Percentiles rank a stretch among this genome's conserved stretches.
Conservation (phyloP, 1,140 invertebrate species). For the Temnothorax longispinosus region DNA sequence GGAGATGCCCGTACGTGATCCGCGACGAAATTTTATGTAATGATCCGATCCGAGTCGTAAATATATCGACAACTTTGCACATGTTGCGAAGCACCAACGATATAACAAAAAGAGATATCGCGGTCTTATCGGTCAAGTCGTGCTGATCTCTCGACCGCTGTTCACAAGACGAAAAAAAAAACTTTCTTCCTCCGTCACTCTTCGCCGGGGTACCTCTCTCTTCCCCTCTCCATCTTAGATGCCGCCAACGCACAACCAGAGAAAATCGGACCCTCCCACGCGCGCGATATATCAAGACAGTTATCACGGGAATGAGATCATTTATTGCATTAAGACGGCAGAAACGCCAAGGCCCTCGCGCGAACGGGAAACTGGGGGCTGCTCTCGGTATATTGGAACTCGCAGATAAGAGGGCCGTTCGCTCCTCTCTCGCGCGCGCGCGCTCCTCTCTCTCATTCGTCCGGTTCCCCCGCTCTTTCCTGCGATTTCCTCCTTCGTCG, state of each 20-base stretch:
- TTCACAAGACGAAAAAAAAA: conserved; percentile 36
- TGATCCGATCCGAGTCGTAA: neutral
- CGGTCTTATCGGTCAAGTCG: conserved; percentile 60
- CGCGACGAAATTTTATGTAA: conserved; percentile 30
- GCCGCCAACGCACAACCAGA: neutral
- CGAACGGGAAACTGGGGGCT: conserved; percentile 74
- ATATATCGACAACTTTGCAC: conserved; percentile 4
- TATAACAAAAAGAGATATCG: conserved; percentile 19
- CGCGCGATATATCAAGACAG: conserved; percentile 81
- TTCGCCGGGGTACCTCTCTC: neutral
- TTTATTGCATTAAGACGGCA: conserved; percentile 81
- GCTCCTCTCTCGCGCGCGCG: neutral
- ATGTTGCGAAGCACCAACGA: neutral
- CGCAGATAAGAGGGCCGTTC: conserved; percentile 79
- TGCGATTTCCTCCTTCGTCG: conserved; percentile 30
- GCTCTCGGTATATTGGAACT: conserved; percentile 78
- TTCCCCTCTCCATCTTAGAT: neutral
- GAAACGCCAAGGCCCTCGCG: conserved; percentile 49
- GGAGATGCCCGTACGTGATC: neutral
- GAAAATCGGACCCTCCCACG: conserved; percentile 47
- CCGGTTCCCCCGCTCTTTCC: neutral
- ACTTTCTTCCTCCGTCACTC: conserved; percentile 5
- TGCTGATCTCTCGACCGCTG: conserved; percentile 43
- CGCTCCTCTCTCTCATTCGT: neutral
- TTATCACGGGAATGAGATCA: conserved; percentile 83